Conservation (phyloP, 2,888 invertebrate species). For the Protodeltote pygarga region DNA sequence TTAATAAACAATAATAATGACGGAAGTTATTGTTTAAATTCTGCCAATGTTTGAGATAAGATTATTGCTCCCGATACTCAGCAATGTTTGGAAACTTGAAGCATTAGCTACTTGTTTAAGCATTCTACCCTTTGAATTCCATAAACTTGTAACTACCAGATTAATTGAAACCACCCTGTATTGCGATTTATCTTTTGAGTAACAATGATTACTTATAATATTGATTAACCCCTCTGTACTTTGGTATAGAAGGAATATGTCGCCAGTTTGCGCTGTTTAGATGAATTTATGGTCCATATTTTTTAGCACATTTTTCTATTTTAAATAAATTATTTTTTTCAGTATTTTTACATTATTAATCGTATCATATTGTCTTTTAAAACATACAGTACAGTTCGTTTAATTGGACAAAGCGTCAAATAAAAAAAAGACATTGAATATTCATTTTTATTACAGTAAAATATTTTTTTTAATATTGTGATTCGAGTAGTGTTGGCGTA, state of each 20-base stretch:
- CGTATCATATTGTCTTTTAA: no score
- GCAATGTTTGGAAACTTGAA: slow-evolving; percentile 44
- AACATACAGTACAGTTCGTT: no score
- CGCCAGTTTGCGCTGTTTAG: slow-evolving; percentile 46
- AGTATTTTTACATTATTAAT: no score
- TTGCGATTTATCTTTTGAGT: slow-evolving; percentile 41
- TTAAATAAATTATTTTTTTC: no score
- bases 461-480: no score
- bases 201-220: slow-evolving; percentile 27
- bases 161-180: slow-evolving; percentile 73
- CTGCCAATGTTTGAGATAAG: slow-evolving; percentile 15
- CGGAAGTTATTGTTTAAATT: slow-evolving; percentile 14
- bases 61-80: slow-evolving; percentile 6
- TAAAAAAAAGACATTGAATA: no score
- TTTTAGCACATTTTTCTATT: slow-evolving; percentile 27
- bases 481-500: no score
- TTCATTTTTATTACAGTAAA: no score
- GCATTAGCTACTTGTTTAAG: slow-evolving; percentile 44
- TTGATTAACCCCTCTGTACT: slow-evolving; percentile 20
- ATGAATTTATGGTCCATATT: slow-evolving; percentile 26
- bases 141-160: slow-evolving; percentile 40
- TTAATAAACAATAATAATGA: no score
- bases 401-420: no score
- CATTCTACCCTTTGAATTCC: slow-evolving; percentile 36
- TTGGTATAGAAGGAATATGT: slow-evolving; percentile 26